phyloP scores from a whole-genome alignment of 2,113 vertebrate genomes.

The Haplochromis burtoni region DNA sequence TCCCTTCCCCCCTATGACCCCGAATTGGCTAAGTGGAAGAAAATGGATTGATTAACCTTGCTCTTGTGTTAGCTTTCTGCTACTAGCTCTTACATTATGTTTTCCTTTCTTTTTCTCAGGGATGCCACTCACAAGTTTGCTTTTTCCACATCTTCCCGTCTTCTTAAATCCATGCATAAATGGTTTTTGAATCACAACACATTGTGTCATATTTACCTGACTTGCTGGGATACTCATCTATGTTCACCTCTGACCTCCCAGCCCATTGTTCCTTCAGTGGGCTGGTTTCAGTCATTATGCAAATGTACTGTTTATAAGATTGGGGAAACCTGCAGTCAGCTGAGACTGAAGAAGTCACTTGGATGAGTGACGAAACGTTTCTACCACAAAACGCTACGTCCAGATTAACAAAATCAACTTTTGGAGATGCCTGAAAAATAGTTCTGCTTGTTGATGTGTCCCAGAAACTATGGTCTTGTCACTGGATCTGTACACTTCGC shows the following conservation, averaged over 20 bases:
- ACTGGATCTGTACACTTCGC: not conserved
- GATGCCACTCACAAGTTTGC: not conserved
- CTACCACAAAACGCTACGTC: not conserved
- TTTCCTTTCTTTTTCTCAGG: not conserved
- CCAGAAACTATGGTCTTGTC: not conserved
- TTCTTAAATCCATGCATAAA: not conserved
- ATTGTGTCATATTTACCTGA: not conserved
- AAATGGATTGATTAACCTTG: not conserved
- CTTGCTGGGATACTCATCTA: not conserved
- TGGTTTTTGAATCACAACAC: not conserved
- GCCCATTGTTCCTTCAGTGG: not conserved
- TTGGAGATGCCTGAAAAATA: not conserved
- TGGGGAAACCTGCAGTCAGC: not conserved
- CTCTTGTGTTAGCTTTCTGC: not conserved
- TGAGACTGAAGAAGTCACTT: not conserved
- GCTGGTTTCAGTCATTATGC: not conserved
- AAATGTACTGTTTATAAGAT: not conserved
- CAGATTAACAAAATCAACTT: not conserved
- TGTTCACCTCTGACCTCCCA: not conserved
- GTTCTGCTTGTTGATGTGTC: not conserved
- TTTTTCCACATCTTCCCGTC: not conserved
- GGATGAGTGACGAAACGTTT: not conserved
- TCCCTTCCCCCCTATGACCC: not conserved
- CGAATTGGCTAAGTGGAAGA: not conserved
- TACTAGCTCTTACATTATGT: not conserved